Percentiles rank a stretch among this genome's conserved stretches.
Evolutionary conservation across 2,888 invertebrate species (phyloP).

Genomic region (Balanococcus diminutus): DNA sequence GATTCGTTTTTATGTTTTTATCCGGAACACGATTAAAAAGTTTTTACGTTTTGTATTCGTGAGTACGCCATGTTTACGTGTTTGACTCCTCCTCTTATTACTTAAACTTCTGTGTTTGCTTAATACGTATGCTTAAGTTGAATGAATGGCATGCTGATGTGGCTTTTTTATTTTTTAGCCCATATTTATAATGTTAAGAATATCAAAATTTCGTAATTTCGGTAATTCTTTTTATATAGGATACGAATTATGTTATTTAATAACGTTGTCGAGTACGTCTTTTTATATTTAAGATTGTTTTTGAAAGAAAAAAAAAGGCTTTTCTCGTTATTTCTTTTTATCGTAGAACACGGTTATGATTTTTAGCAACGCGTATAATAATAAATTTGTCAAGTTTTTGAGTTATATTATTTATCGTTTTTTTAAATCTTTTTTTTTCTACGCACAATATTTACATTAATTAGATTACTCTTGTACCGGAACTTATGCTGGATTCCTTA

Average conservation of each 20-base stretch:
- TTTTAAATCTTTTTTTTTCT: background rate
- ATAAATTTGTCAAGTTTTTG: conserved; percentile 32
- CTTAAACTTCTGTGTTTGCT: conserved; percentile 35
- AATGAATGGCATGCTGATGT: conserved; percentile 14
- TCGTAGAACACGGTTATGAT: background rate
- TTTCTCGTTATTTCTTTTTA: background rate
- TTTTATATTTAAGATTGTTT: conserved; percentile 1
- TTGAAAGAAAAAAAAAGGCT: conserved; percentile 10
- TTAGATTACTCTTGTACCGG: background rate
- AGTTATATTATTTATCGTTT: background rate
- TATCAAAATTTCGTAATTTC: conserved; percentile 36
- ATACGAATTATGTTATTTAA: conserved; percentile 21
- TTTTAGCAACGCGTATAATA: background rate
- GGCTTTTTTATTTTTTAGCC: conserved; percentile 19
- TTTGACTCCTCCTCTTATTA: background rate
- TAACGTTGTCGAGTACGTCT: background rate
- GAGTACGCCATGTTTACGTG: background rate
- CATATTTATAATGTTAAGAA: background rate
- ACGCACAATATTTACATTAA: conserved; percentile 10
- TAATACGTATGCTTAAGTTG: conserved; percentile 30
- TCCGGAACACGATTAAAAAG: background rate
- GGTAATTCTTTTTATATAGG: background rate
- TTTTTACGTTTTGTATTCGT: conserved; percentile 23
- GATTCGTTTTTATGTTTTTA: conserved; percentile 47
- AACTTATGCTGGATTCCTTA: background rate